A percentile compares a stretch with the other conserved stretches of the same genome.
phyloP scores from a whole-genome alignment of 64 coral and sea anemone genomes.

The Stylophora pistillata region DNA sequence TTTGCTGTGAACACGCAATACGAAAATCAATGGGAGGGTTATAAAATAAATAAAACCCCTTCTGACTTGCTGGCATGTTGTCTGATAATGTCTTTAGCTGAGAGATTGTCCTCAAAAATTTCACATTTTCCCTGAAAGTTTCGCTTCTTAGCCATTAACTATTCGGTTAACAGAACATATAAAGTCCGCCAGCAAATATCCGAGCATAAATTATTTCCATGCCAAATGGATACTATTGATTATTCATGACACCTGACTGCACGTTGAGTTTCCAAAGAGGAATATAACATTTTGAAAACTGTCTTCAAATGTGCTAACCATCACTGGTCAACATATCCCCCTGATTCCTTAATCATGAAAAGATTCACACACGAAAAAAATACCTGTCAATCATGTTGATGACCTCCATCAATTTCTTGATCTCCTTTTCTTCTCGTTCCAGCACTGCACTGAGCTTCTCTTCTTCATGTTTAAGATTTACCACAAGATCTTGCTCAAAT shows the following conservation, averaged over 20 bases:
- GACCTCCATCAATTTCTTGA: slow-evolving; percentile 84
- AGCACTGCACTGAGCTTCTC: slow-evolving; percentile 66
- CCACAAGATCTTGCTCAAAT: slow-evolving; percentile 85
- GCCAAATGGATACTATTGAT: neutral
- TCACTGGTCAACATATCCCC: neutral
- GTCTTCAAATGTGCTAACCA: neutral
- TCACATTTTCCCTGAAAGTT: too few relatives aligned
- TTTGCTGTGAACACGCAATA: too few relatives aligned
- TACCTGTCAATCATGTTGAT: slow-evolving; percentile 96
- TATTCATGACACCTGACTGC: too few relatives aligned
- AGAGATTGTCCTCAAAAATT: too few relatives aligned
- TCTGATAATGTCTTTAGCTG: too few relatives aligned
- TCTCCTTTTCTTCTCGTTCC: slow-evolving; percentile 83
- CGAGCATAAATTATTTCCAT: neutral
- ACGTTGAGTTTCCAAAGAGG: too few relatives aligned
- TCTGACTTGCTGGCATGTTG: too few relatives aligned
- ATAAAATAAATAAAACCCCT: too few relatives aligned
- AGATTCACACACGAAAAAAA: neutral
- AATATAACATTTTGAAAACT: too few relatives aligned
- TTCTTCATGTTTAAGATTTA: slow-evolving; percentile 90
- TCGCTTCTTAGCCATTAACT: too few relatives aligned
- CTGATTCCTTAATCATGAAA: neutral
- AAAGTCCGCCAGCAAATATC: neutral
- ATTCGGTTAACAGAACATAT: too few relatives aligned
- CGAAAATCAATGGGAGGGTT: too few relatives aligned